phyloP scores from a whole-genome alignment of 2,888 invertebrate species.

The Abrostola tripartita region DNA sequence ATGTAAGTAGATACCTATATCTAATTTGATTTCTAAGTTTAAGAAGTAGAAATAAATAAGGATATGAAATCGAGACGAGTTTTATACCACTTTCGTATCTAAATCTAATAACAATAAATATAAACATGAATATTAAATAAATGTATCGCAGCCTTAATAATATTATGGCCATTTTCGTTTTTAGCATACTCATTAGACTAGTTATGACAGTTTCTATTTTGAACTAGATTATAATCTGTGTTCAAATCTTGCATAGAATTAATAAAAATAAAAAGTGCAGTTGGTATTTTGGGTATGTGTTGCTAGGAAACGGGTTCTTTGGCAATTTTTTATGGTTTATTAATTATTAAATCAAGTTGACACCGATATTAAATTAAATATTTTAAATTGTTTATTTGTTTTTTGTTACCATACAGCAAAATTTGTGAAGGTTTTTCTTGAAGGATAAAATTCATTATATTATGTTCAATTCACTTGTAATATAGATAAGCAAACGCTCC shows the following conservation, averaged over 20 bases:
- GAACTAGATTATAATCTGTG: conserved; percentile 7
- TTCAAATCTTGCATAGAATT: conserved; percentile 16
- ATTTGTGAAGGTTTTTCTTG: too few species aligned
- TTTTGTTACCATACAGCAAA: too few species aligned
- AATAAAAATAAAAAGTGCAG: conserved; percentile 30
- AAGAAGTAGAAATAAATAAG: neutral
- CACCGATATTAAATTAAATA: neutral
- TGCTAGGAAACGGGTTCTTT: conserved; percentile 15
- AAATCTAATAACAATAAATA: conserved; percentile 1
- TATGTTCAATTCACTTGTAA: too few species aligned
- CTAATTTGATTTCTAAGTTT: too few species aligned
- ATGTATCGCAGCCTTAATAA: neutral
- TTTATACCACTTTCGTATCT: conserved; percentile 10
- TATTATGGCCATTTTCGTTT: neutral
- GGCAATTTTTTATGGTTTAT: conserved; percentile 6
- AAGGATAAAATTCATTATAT: too few species aligned
- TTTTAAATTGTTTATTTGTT: neutral
- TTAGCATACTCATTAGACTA: neutral
- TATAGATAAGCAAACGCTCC: neutral
- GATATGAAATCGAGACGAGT: conserved; percentile 15
- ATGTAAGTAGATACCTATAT: too few species aligned
- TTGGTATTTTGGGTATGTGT: conserved; percentile 17
- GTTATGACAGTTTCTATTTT: conserved; percentile 8
- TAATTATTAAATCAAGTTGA: neutral
- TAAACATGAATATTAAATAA: neutral